Conservation (phyloP, 2,888 invertebrate genomes). For the Andrena minutula region DNA sequence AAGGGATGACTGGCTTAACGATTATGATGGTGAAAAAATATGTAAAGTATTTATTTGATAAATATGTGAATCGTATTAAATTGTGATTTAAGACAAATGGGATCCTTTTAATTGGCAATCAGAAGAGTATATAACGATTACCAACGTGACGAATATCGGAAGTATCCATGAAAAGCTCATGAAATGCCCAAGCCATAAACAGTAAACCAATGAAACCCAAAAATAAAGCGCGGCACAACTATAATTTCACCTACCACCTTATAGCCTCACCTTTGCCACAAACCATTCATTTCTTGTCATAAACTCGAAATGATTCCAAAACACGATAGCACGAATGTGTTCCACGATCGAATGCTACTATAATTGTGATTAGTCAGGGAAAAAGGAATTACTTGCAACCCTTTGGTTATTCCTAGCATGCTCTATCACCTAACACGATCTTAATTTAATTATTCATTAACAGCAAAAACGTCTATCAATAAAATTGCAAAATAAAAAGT, state of each 20-base stretch:
- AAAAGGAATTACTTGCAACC: neutral
- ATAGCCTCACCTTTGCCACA: neutral
- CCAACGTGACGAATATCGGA: neutral
- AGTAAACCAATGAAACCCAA: neutral
- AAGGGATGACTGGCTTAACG: neutral
- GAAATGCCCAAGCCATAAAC: neutral
- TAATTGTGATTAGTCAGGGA: neutral
- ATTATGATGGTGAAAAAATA: neutral
- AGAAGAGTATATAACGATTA: neutral
- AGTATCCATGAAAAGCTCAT: neutral
- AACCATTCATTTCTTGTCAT: slow-evolving; percentile 11
- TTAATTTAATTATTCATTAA: too few relatives aligned
- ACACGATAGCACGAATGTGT: neutral
- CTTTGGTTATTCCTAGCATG: neutral
- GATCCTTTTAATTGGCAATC: neutral
- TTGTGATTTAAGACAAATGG: neutral
- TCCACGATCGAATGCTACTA: neutral
- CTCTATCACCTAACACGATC: too few relatives aligned
- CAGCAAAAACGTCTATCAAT: too few relatives aligned
- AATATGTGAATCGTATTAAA: neutral
- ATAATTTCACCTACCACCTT: neutral
- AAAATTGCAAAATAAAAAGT: too few relatives aligned
- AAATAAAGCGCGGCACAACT: neutral
- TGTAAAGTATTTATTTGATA: neutral
- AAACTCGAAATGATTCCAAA: slow-evolving; percentile 12